Conservation (phyloP, 2,113 vertebrate species). For the Ceyx cyanopectus region DNA sequence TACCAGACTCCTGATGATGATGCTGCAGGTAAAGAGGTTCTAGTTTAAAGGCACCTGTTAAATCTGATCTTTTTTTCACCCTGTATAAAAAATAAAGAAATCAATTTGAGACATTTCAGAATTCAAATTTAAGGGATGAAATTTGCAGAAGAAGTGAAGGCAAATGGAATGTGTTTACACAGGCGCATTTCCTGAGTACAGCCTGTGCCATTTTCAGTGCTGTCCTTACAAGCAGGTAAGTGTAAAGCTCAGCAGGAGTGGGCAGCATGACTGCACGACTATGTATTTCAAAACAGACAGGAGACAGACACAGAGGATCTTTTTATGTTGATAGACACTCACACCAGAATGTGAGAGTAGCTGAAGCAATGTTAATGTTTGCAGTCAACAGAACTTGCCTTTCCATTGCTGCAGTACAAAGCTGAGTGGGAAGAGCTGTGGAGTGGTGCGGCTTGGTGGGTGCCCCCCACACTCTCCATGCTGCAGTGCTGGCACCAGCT, state of each 20-base stretch:
- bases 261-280: constrained; percentile 36
- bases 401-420: constrained; percentile 31
- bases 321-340: constrained; percentile 59
- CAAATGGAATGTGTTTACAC: constrained; percentile 21
- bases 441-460: fast-evolving
- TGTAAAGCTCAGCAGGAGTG: constrained; percentile 47
- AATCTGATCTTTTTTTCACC: constrained; percentile 90
- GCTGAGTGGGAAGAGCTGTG: constrained; percentile 8
- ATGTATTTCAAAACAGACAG: constrained; percentile 61
- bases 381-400: constrained; percentile 51
- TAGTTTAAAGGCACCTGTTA: constrained; percentile 92
- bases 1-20: constrained; percentile 93
- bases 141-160: constrained; percentile 12
- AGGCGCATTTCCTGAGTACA: constrained; percentile 44
- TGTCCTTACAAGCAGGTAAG: constrained; percentile 48
- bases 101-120: not conserved
- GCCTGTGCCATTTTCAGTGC: constrained; percentile 54
- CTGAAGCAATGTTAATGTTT: constrained; percentile 52
- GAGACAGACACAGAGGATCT: constrained; percentile 54
- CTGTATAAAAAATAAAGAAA: constrained; percentile 68
- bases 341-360: constrained; percentile 58
- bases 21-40: constrained; percentile 94
- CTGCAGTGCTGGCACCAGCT: not conserved
- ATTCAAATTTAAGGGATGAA: not conserved
- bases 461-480: not conserved